Conservation (phyloP, 30 jellyfish, hydroid and myxozoan species). For the Cassiopea andromeda region DNA sequence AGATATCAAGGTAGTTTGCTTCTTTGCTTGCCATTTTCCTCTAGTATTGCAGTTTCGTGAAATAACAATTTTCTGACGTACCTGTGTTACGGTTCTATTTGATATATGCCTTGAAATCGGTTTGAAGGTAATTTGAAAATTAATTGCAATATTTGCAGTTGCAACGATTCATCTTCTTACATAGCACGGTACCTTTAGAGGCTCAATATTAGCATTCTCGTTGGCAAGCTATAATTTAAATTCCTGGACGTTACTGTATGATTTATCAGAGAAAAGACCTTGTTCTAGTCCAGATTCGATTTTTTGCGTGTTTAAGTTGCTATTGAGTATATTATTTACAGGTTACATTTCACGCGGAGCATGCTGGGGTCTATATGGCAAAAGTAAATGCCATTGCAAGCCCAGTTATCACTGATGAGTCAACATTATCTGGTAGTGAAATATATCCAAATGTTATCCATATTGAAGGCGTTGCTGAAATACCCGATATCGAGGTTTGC, state of each 20-base stretch:
- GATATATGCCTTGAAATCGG: no score
- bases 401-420: slow-evolving; percentile 60
- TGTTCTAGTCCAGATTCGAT: no score
- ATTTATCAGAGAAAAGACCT: no score
- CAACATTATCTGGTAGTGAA: slow-evolving; percentile 36
- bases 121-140: no score
- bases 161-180: no score
- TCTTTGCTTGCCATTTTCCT: neutral
- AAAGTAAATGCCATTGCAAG: slow-evolving; percentile 48
- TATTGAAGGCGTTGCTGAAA: slow-evolving; percentile 79
- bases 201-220: no score
- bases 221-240: no score
- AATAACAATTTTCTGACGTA: neutral
- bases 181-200: no score
- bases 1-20: slow-evolving; percentile 65
- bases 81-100: neutral
- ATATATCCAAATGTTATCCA: slow-evolving; percentile 65
- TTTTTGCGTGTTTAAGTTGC: neutral
- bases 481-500: slow-evolving; percentile 77
- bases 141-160: no score
- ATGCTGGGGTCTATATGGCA: slow-evolving; percentile 70
- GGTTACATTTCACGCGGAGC: slow-evolving; percentile 64
- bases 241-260: no score
- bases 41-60: neutral
- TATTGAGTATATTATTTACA: neutral